A percentile compares a stretch with the other conserved stretches of the same genome.
phyloP scores from a whole-genome alignment of 2,888 invertebrate genomes.

The Cyclophora punctaria region DNA sequence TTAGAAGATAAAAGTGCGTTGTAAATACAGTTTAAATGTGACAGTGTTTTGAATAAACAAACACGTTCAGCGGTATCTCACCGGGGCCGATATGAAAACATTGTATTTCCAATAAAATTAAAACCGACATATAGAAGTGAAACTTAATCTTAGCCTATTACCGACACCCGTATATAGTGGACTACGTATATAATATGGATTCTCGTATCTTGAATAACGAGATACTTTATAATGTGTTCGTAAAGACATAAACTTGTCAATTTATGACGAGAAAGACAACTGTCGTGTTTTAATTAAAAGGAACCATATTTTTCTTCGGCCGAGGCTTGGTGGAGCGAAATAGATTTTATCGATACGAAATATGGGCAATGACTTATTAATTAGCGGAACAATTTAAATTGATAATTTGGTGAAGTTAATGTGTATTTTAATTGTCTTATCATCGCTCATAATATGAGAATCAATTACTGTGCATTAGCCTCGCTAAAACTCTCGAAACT shows the following conservation, averaged over 20 bases:
- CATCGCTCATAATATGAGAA: too few relatives aligned
- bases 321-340: too few relatives aligned
- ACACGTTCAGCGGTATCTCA: background rate
- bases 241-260: slow-evolving; percentile 25
- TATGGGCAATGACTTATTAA: background rate
- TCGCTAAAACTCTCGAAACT: too few relatives aligned
- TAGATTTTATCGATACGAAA: too few relatives aligned
- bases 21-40: background rate
- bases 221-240: slow-evolving; percentile 18
- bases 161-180: slow-evolving; percentile 7
- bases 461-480: too few relatives aligned
- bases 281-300: slow-evolving; percentile 3
- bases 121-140: slow-evolving; percentile 19
- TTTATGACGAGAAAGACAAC: slow-evolving; percentile 23
- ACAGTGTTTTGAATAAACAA: background rate
- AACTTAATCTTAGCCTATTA: slow-evolving; percentile 21
- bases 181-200: slow-evolving; percentile 1
- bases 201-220: slow-evolving; percentile 13
- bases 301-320: too few relatives aligned
- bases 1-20: background rate
- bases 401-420: too few relatives aligned
- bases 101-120: slow-evolving; percentile 15
- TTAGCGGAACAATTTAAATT: background rate
- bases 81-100: slow-evolving; percentile 8
- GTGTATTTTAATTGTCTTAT: too few relatives aligned